Evolutionary conservation across 92 coral and sea anemone species (phyloP), one percentile per base, ranked within the genome.

Genomic region (Bergia puertoricense): DNA sequence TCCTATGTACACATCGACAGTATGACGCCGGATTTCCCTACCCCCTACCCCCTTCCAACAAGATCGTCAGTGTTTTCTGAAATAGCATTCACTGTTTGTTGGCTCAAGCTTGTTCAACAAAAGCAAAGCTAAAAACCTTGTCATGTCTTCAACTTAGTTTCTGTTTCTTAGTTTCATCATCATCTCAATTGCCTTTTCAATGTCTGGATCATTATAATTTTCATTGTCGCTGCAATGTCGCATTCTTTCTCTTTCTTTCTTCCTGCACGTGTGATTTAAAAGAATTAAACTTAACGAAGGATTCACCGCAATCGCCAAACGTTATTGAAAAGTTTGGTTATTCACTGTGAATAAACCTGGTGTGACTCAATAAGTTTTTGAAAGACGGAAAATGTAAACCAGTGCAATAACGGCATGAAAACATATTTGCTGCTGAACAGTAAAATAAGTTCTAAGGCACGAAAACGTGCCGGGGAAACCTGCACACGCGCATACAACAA

Each of bases 251-350:
- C 78, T 67, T 85, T 66, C 30, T 30, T 30, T 30, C 30, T 30
- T 30, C 30, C 30, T 73, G 86, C 22, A 92, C 80, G 85, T 94
- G 96, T 4, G 94, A 86, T 81, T 94, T 94, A 81, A 90, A 94
- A 9, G 96, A 90, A 84, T 54, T 20, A 23, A 90, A 94, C 66
- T 91, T 93, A 14, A 67, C 54, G 77, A 90, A 89, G 14, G 85
- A 14, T 48, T 85, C 90, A 18, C 89, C 86, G 77, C 96, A 93
- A 38, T 87, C 76, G 6, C 93, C 90, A 72, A 91, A 90, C 66
- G 86, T 81, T 51, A 91, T 90, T 3, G 81, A 81, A 87, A 91
- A 94, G 81, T 94, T 92, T 79, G 92, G 92, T 89, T 93, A 92
- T 56, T 93, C 90, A 51, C 88, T 91, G 76, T 91, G 93, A 46